Conservation (phyloP, 1,140 invertebrate genomes). For the Argopecten irradians region DNA sequence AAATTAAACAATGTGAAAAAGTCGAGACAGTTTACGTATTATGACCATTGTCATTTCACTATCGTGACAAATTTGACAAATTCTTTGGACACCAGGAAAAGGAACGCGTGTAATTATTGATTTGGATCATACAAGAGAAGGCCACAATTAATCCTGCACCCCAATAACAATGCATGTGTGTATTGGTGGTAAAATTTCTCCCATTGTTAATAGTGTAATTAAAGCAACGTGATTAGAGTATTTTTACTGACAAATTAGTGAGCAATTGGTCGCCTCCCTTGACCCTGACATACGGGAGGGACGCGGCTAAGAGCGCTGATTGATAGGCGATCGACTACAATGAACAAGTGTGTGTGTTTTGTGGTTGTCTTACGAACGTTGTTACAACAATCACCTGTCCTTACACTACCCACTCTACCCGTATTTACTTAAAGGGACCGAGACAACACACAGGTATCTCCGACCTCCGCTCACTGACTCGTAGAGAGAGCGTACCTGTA, state of each 20-base stretch:
- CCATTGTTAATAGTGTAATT: neutral
- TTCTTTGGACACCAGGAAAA: neutral
- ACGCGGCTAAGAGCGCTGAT: neutral
- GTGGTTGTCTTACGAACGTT: slow-evolving; percentile 2
- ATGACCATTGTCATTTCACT: neutral
- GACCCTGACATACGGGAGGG: neutral
- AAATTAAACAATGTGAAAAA: neutral
- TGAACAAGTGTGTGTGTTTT: slow-evolving; percentile 17
- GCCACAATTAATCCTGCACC: neutral
- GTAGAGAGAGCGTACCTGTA: slow-evolving; percentile 1
- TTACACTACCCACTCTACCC: slow-evolving; percentile 1
- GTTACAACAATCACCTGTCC: neutral
- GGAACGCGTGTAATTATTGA: neutral
- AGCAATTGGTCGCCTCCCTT: neutral
- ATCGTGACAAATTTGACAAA: slow-evolving; percentile 11
- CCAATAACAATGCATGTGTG: neutral
- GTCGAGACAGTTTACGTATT: neutral
- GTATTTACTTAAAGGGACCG: slow-evolving; percentile 9
- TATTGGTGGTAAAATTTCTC: neutral
- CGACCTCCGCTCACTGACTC: neutral
- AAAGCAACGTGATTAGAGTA: neutral
- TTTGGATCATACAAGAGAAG: neutral
- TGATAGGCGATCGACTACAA: neutral
- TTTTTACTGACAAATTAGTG: slow-evolving; percentile 19
- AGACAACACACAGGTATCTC: neutral